These are phyloP conservation scores for Diplodus puntazzo DNA, from an alignment of 2,797 vertebrate genomes.

Conservation along the genomic window DNA sequence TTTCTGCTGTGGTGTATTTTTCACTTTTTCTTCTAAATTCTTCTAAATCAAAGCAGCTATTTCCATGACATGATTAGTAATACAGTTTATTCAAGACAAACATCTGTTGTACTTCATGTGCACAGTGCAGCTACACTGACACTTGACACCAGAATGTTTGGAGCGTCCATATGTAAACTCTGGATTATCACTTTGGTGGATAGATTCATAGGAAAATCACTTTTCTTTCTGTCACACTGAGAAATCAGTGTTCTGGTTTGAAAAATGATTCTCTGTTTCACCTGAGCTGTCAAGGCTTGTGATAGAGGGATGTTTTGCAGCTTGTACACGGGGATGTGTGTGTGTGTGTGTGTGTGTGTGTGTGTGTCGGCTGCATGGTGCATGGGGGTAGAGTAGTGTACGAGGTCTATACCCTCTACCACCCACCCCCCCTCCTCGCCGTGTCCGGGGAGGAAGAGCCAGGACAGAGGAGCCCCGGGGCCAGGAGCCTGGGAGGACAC, in stretches of 20 bases:
- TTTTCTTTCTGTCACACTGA: constrained; percentile 2
- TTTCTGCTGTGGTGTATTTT: neutral
- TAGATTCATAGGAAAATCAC: neutral
- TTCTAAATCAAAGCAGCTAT: no score
- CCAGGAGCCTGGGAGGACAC: constrained; percentile 77
- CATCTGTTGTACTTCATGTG: neutral
- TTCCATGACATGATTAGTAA: constrained; percentile 1
- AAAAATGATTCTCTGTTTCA: constrained; percentile 42
- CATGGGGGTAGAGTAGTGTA: constrained; percentile 27
- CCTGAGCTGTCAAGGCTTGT: constrained; percentile 46
- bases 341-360: no score
- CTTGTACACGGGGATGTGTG: constrained; percentile 15
- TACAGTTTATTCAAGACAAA: constrained; percentile 10
- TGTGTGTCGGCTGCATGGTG: constrained; percentile 9
- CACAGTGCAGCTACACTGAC: neutral
- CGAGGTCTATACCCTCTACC: neutral
- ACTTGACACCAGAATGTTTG: neutral
- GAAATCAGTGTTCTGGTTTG: neutral
- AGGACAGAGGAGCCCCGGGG: constrained; percentile 74
- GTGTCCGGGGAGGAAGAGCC: constrained; percentile 72
- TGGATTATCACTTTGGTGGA: neutral
- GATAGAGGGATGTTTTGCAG: constrained; percentile 48
- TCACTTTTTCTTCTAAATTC: neutral
- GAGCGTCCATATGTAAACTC: neutral
- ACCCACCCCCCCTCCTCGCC: constrained; percentile 27